Conservation (phyloP, 2,797 vertebrate genomes). For the Pangasius sanitwongsei region DNA sequence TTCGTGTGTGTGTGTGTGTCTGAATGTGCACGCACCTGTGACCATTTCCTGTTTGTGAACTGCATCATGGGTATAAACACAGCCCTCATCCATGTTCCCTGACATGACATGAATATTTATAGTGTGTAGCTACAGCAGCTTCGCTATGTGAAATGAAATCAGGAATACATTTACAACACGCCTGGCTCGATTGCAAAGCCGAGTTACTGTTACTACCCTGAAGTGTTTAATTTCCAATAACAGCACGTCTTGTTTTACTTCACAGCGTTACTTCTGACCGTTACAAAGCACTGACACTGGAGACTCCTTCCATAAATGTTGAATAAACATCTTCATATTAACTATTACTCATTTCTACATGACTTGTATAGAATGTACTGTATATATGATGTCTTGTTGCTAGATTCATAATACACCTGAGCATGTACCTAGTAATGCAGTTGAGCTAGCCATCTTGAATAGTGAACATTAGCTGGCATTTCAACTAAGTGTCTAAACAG, state of each 20-base stretch:
- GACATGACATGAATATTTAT: conserved; percentile 3
- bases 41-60: background rate
- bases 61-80: background rate
- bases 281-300: too few relatives aligned
- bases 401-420: background rate
- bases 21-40: background rate
- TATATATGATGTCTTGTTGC: background rate
- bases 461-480: background rate
- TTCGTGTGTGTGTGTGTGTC: background rate
- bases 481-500: too few relatives aligned
- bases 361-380: background rate
- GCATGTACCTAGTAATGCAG: background rate
- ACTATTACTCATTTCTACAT: too few relatives aligned
- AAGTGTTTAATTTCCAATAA: too few relatives aligned
- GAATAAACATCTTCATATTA: background rate
- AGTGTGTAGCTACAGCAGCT: background rate
- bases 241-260: too few relatives aligned
- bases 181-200: too few relatives aligned
- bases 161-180: background rate
- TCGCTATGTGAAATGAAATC: background rate
- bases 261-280: background rate
- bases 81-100: conserved; percentile 7
- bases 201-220: too few relatives aligned
- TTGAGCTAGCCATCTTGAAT: background rate
- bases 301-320: background rate